Conservation (phyloP, 2,888 invertebrate species). For the Diarsia rubi region DNA sequence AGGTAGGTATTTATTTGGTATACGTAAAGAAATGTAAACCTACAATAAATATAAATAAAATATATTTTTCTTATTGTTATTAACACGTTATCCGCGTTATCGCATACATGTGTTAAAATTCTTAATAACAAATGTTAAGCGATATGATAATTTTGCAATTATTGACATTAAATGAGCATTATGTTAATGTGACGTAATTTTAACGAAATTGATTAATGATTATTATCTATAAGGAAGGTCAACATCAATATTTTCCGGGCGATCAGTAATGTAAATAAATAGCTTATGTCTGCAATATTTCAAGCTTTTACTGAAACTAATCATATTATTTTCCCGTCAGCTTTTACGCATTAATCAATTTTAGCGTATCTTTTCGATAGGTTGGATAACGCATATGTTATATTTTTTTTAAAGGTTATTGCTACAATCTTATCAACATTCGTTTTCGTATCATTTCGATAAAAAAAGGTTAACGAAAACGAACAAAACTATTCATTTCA, state of each 20-base stretch:
- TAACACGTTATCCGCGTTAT: conserved; percentile 30
- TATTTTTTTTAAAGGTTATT: conserved; percentile 9
- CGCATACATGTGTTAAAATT: conserved; percentile 45
- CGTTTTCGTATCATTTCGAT: conserved; percentile 19
- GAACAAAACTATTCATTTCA: background rate
- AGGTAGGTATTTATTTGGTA: too few relatives aligned
- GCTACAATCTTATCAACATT: conserved; percentile 34
- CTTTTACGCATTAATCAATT: background rate
- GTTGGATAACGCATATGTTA: background rate
- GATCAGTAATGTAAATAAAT: conserved; percentile 9
- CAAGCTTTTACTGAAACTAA: conserved; percentile 1
- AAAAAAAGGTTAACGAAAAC: conserved; percentile 19
- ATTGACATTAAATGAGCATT: conserved; percentile 34
- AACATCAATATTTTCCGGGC: conserved; percentile 35
- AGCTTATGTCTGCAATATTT: background rate
- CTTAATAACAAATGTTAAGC: conserved; percentile 52
- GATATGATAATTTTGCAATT: conserved; percentile 48
- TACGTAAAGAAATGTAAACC: too few relatives aligned
- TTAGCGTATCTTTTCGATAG: conserved; percentile 22
- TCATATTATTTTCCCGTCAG: background rate
- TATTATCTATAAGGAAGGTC: conserved; percentile 60
- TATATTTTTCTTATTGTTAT: conserved; percentile 11
- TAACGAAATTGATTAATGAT: conserved; percentile 39
- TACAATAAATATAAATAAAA: too few relatives aligned
- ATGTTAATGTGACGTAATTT: conserved; percentile 34